Evolutionary conservation across 2,888 invertebrate genomes (phyloP), one percentile per base, ranked within the genome.

Genomic region (Rapana venosa): DNA sequence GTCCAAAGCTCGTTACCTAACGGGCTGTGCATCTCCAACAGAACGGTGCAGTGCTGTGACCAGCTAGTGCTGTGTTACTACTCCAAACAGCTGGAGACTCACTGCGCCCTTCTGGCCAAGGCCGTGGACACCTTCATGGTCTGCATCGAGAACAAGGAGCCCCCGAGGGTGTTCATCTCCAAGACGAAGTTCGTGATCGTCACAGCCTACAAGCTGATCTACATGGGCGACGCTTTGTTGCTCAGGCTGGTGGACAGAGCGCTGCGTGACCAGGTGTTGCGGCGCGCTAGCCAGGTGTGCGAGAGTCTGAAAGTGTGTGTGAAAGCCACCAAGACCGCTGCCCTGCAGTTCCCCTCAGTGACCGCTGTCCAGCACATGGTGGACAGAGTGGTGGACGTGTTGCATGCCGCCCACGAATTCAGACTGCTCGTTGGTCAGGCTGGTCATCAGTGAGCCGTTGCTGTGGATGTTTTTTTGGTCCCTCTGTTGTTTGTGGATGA

Each of bases 171-270:
- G 88, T 99, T 99, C 96, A 97, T 99, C 88, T 98, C 98, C 26
- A 98, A 98, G 96, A 98, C 98, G 88, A 99, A 99, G 96, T 98
- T 98, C 96, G 98, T 99, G 17, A 98, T 99, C 70, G 97, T 99
- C 87, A 98, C 98, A 95, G 99, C 98, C 56, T 99, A 99, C 95
- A 98, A 98, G 96, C 97, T 99, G 95, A 98, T 99, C 35, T 98
- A 98, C 95, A 98, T 99, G 91, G 99, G 99, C 87, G 99, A 99
- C 96, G 98, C 98, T 87, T 98, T 99, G 58, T 98, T 98, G 96
- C 97, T 98, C 94, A 98, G 98, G 96, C 97, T 98, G 83, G 97
- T 97, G 58, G 97, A 98, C 94, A 97, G 97, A 90, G 97, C 98
- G 92, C 96, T 98, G 85, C 97, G 98, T 94, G 97, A 97, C 87